Evolutionary conservation across 2,113 vertebrate species (phyloP), one percentile per base, ranked within the genome.

Genomic region (Cryptotis parvus): DNA sequence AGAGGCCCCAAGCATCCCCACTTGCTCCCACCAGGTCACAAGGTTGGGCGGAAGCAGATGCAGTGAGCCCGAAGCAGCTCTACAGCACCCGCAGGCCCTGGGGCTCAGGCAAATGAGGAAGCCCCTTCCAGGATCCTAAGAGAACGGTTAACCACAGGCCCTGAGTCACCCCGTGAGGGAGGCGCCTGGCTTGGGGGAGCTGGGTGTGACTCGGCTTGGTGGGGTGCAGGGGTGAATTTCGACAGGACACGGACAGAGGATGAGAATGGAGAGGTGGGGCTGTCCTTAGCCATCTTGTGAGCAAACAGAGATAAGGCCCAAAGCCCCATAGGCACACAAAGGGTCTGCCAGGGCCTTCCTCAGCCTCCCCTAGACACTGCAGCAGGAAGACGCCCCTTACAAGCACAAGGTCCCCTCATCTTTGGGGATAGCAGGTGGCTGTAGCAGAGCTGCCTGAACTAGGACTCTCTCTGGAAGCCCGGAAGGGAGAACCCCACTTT

Each of bases 61-160:
- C n/a, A n/a, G n/a, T n/a, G n/a, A n/a, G n/a, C n/a, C n/a, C n/a
- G n/a, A n/a, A n/a, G 85, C 90, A 61, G 73, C 77, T 9, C 84
- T n/a, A 43, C 75, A 77, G 37, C 8, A 63, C 76, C 88, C 2
- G 0, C 27, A 26, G 58, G 18, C 29, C 8, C 9, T 24, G 18
- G 20, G 55, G 55, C 7, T 1, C 37, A 35, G 72, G 79, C 77
- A 9, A 55, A 58, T 95, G 89, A 95, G 92, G 94, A 94, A 94
- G 92, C 39, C 15, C 15, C 61, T 91, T 92, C 85, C 70, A 82
- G 61, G 79, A 65, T 69, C 39, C 37, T 18, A 63, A 69, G 75
- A 79, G 43, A 89, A 83, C 74, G 31, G 37, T 18, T 33, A 76
- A 72, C 92, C 92, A 49, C 83, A 93, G 85, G 70, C 75, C 66